Percentiles rank a stretch among this genome's conserved stretches.
These are phyloP conservation scores for Cichladusa arquata DNA, from an alignment of 2,113 vertebrate species.

Conservation along the genomic window DNA sequence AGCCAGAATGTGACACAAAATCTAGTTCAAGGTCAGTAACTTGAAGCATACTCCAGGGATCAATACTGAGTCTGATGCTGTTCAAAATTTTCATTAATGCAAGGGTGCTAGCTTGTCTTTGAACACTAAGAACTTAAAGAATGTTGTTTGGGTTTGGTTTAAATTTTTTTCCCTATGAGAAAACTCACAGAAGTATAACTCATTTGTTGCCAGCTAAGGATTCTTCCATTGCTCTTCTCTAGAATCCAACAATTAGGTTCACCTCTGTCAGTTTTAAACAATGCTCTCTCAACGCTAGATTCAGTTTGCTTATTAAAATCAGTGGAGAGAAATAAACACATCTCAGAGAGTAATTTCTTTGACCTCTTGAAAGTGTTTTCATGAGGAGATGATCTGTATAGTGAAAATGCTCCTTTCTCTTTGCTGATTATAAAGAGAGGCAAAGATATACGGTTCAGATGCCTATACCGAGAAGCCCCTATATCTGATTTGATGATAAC, in stretches of 20 bases:
- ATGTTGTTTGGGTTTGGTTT: neutral
- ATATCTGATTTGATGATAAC: neutral
- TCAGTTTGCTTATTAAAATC: neutral
- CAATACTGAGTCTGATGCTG: neutral
- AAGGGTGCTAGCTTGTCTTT: rapidly evolving
- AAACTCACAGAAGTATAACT: neutral
- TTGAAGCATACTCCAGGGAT: neutral
- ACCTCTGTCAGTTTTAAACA: neutral
- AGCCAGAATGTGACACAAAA: neutral
- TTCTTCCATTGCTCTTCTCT: neutral
- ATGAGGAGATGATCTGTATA: neutral
- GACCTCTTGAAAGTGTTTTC: neutral
- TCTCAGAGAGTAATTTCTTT: neutral
- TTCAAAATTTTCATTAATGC: neutral
- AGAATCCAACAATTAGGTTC: neutral
- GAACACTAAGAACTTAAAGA: neutral
- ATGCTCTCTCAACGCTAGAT: neutral
- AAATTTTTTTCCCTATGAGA: neutral
- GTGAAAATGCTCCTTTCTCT: neutral
- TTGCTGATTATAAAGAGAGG: neutral
- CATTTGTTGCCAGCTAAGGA: neutral
- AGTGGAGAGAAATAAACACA: neutral
- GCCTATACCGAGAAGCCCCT: neutral
- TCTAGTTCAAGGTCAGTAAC: neutral
- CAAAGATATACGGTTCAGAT: neutral